Base-by-base conservation (phyloP, 2,888 invertebrate species). In the Drosophila quinaria region DNA sequence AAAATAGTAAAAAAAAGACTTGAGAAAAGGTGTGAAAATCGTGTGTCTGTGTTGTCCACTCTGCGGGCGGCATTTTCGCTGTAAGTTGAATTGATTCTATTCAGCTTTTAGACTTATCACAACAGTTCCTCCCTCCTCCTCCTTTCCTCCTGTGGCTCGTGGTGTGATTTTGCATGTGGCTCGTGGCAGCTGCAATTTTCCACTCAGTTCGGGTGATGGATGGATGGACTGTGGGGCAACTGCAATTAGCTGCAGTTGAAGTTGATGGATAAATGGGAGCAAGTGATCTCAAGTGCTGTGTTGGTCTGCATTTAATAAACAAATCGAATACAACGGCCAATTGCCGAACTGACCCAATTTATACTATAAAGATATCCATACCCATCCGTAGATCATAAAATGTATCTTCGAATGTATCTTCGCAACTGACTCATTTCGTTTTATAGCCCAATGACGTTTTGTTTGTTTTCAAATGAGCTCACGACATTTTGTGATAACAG, bases 281-380 rank as follows among this genome's bases (percentile, higher is more conserved):
- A 67, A 74, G 25, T 54, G 73, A 69, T 70, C 55, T 76, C 65
- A 51, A 74, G 70, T 72, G 72, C 17, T 37, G 22, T 29, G 22
- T 4, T 25, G 22, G 49, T 54, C 71, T 78, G 76, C 58, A 49
- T 83, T 77, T 66, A 77, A 83, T 84, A 83, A 81, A 84, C 87
- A 83, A 83, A 86, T 85, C 80, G 72, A 58, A 70, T 25, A 68
- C 78, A 80, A 37, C 52, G 22, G 29, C 64, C 74, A 84, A 83
- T 81, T 83, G 70, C 58, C 58, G 29, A 69, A 56, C 55, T 73
- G 85, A 81, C 86, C 81, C 73, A 82, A 74, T 67, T 82, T 56
- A 39, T n/a, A 33, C 5, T 17, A 8, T 29, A 29, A 6, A 29
- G 29, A 29, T 29, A 29, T 8, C 1, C 22, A 47, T 49, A 29